phyloP scores from a whole-genome alignment of 2,888 invertebrate species.

The Brenthis daphne region DNA sequence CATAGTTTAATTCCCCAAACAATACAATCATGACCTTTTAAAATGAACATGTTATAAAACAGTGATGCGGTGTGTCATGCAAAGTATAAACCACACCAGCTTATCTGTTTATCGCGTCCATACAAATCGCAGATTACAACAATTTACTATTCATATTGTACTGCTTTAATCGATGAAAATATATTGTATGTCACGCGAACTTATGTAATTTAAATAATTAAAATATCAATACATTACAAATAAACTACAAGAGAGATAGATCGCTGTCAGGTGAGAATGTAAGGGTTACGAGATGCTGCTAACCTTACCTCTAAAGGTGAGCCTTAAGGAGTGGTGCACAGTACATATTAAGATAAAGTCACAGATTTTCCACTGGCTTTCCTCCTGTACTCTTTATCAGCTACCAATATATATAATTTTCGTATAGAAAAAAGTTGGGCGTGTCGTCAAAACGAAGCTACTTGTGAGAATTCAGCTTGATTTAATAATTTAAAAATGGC shows the following conservation, averaged over 20 bases:
- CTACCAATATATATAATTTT: too few relatives aligned
- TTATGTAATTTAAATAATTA: not conserved
- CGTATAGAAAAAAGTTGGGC: too few relatives aligned
- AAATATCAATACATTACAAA: not conserved
- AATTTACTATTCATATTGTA: conserved; percentile 18
- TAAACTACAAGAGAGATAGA: not conserved
- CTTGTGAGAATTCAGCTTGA: too few relatives aligned
- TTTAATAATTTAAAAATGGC: too few relatives aligned
- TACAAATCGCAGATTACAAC: conserved; percentile 13
- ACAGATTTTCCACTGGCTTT: too few relatives aligned
- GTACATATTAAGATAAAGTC: too few relatives aligned
- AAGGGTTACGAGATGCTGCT: not conserved
- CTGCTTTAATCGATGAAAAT: conserved; percentile 6
- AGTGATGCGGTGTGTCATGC: not conserved
- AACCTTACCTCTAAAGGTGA: too few relatives aligned
- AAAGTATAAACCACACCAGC: conserved; percentile 4
- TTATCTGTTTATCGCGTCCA: conserved; percentile 18
- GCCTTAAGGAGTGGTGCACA: too few relatives aligned
- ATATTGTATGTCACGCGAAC: conserved; percentile 3
- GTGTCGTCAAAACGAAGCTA: too few relatives aligned
- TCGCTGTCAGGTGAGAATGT: not conserved
- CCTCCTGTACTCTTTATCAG: too few relatives aligned
- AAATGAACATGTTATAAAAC: not conserved
- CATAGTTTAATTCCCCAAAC: too few relatives aligned
- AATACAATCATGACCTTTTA: not conserved